These are phyloP conservation scores for Alligator mississippiensis DNA, from an alignment of 2,113 vertebrate species.

Conservation along the genomic window DNA sequence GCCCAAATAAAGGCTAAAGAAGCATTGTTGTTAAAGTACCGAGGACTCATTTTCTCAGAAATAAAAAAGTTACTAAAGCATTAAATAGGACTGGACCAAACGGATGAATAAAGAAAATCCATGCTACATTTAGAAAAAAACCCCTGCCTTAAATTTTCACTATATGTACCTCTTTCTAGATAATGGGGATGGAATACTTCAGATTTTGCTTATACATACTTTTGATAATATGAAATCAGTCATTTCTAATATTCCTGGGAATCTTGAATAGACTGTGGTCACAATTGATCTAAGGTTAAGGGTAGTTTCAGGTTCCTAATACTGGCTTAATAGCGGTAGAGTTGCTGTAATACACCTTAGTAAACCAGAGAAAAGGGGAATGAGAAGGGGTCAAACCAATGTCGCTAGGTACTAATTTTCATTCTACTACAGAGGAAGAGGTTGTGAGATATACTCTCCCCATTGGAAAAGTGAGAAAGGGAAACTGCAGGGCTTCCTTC, in stretches of 20 bases:
- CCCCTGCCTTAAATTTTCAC: not conserved
- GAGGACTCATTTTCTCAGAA: not conserved
- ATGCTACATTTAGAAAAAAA: not conserved
- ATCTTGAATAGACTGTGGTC: not conserved
- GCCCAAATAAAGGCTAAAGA: not conserved
- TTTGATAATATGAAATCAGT: not conserved
- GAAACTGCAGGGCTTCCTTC: not conserved
- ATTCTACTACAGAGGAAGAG: not conserved
- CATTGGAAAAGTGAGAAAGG: not conserved
- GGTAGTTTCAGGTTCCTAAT: not conserved
- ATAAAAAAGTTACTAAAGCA: not conserved
- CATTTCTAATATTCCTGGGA: not conserved
- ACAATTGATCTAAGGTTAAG: not conserved
- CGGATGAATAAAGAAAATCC: not conserved
- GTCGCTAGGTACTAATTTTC: not conserved
- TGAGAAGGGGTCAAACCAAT: not conserved
- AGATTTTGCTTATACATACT: not conserved
- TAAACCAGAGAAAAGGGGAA: not conserved
- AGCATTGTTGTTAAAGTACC: not conserved
- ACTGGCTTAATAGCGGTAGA: not conserved
- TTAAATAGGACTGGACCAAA: not conserved
- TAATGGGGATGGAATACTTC: not conserved
- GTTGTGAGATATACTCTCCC: not conserved
- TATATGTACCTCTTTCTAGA: not conserved
- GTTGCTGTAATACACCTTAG: not conserved